Evolutionary conservation across 2,113 vertebrate genomes (phyloP).

Genomic region (Acanthochromis polyacanthus): DNA sequence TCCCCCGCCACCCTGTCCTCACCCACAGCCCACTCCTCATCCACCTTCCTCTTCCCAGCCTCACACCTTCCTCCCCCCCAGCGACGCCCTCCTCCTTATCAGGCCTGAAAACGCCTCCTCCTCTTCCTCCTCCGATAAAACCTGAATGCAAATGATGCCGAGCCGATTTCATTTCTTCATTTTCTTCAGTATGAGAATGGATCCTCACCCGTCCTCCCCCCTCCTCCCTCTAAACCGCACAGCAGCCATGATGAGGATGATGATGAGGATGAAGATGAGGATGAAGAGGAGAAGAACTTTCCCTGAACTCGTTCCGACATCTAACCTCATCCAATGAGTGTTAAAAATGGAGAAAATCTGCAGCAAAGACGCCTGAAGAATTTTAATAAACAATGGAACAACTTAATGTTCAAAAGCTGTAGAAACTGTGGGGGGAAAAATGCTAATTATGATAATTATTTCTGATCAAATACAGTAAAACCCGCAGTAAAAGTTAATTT

Average conservation of each 20-base stretch:
- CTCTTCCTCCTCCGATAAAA: constrained; percentile 78
- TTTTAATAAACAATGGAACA: too few species aligned
- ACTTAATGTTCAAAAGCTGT: too few species aligned
- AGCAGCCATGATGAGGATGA: not conserved
- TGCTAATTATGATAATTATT: too few species aligned
- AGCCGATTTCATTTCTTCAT: constrained; percentile 82
- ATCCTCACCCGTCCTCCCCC: not conserved
- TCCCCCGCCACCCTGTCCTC: constrained; percentile 27
- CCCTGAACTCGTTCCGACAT: too few species aligned
- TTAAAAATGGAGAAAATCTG: too few species aligned
- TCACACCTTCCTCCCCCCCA: constrained; percentile 17
- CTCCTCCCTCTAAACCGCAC: not conserved
- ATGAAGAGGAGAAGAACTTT: too few species aligned
- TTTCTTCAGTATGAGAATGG: constrained; percentile 66
- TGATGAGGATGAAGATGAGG: too few species aligned
- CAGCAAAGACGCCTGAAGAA: too few species aligned
- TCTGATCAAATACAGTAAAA: too few species aligned
- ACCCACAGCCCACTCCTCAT: constrained; percentile 9
- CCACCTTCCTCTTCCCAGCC: constrained; percentile 30
- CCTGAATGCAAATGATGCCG: constrained; percentile 85
- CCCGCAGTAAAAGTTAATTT: too few species aligned
- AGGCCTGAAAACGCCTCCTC: constrained; percentile 79
- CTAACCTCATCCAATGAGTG: too few species aligned
- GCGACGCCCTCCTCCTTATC: constrained; percentile 81
- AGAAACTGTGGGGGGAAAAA: too few species aligned